These are phyloP conservation scores for Onthophagus sagittarius DNA, from an alignment of 2,888 invertebrate genomes.

Conservation along the genomic window DNA sequence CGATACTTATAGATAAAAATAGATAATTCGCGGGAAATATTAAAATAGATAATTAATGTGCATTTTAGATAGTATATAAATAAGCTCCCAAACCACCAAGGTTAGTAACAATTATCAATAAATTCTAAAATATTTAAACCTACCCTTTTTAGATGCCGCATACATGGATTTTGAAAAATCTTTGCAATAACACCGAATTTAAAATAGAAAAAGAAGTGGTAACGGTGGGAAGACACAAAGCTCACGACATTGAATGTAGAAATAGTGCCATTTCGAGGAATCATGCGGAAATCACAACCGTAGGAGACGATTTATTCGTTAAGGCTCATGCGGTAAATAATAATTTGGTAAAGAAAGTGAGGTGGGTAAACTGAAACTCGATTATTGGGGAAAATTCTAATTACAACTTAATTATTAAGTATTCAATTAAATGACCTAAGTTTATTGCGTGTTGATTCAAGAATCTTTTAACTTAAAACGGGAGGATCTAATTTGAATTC, in stretches of 20 bases:
- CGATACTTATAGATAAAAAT: no score
- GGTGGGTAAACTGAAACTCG: not conserved
- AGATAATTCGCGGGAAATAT: no score
- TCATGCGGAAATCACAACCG: conserved; percentile 27
- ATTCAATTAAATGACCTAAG: no score
- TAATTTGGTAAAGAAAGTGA: not conserved
- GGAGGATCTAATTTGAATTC: no score
- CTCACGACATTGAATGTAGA: conserved; percentile 22
- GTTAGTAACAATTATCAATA: no score
- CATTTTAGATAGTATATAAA: no score
- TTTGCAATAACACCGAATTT: conserved; percentile 11
- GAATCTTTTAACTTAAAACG: no score
- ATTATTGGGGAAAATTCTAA: no score
- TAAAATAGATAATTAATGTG: no score
- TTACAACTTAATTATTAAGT: no score
- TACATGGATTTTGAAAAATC: conserved; percentile 17
- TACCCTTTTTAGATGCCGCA: not conserved
- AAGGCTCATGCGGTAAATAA: conserved; percentile 25
- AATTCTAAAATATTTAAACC: not conserved
- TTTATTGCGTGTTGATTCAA: no score
- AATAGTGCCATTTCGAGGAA: conserved; percentile 27
- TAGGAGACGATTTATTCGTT: conserved; percentile 23
- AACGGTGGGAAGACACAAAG: conserved; percentile 21
- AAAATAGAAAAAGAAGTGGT: conserved; percentile 11
- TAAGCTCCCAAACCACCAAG: no score